phyloP scores from a whole-genome alignment of 2,888 invertebrate genomes.

The Limnephilus lunatus region DNA sequence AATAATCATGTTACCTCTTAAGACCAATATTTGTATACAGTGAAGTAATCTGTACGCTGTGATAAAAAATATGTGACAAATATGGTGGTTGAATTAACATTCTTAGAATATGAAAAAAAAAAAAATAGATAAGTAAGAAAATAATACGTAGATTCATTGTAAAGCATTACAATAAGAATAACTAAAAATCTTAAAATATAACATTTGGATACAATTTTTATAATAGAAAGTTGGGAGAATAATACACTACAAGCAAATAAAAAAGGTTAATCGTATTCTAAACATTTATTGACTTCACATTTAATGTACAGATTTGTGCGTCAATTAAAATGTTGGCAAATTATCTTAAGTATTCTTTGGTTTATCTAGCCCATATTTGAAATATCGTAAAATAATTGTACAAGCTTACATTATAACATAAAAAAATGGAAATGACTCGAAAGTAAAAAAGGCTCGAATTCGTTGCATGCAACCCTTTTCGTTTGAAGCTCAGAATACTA shows the following conservation, averaged over 20 bases:
- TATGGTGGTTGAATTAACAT: slow-evolving; percentile 20
- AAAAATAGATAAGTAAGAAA: background rate
- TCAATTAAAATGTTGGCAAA: slow-evolving; percentile 41
- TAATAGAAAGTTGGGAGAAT: slow-evolving; percentile 23
- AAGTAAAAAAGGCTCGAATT: background rate
- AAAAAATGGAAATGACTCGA: slow-evolving; percentile 30
- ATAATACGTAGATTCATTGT: slow-evolving; percentile 17
- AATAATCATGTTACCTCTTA: slow-evolving; percentile 64
- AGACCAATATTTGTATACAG: slow-evolving; percentile 61
- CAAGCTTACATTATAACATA: slow-evolving; percentile 34
- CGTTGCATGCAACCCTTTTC: slow-evolving; percentile 29
- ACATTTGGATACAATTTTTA: slow-evolving; percentile 26
- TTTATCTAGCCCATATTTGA: slow-evolving; percentile 60
- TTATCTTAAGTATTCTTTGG: slow-evolving; percentile 63
- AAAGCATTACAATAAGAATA: background rate
- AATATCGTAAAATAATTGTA: slow-evolving; percentile 24
- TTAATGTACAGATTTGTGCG: slow-evolving; percentile 46
- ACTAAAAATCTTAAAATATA: slow-evolving; percentile 36
- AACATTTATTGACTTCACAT: slow-evolving; percentile 46
- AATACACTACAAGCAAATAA: slow-evolving; percentile 37
- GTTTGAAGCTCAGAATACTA: slow-evolving; percentile 21
- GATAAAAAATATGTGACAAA: slow-evolving; percentile 27
- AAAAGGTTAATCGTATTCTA: slow-evolving; percentile 18
- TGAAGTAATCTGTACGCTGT: background rate
- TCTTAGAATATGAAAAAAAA: slow-evolving; percentile 16